Evolutionary conservation across 1,140 invertebrate species (phyloP), one percentile per base, ranked within the genome.

Genomic region (Drosophila nasuta): DNA sequence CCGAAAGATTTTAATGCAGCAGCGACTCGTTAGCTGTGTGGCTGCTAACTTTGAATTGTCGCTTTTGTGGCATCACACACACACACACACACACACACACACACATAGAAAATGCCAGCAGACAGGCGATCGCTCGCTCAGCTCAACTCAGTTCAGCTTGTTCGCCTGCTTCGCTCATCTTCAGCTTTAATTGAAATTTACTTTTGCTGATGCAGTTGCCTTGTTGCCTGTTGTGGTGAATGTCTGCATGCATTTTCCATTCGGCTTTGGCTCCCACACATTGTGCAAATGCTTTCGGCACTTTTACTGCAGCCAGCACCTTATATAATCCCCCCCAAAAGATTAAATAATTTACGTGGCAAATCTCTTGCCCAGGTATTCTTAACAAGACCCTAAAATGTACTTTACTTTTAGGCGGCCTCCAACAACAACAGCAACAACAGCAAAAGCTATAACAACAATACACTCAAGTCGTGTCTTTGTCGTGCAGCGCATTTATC

Each of bases 121-220:
- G 78, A 60, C 51, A 60, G 54, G 48, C 65, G 56, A 52, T 58
- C 51, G 79, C 56, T 48, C 68, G 82, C 51, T 66, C 62, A 88
- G 83, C 88, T 87, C 83, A 88, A 80, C 88, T 87, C 83, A 88
- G 80, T 70, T 87, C 33, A 33, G 33, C 33, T 33, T 8, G 49
- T 51, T 58, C 51, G 79, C 60, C 52, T 71, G 82, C 51, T 66
- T 41, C 62, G 82, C 83, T 77, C 83, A 87, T 87, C 83, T 87
- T 87, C 83, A 89, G 80, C 77, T 87, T 87, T 88, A 87, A 83
- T 87, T 87, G 83, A 87, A 87, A 88, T 87, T 88, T 82, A 59
- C 76, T 77, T 74, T 71, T 74, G 74, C 45, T 57, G 68, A 59
- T 54, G 28, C 11, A 41, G 71, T 33, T 77, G 73, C 41, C 41